Evolutionary conservation across 2,113 vertebrate species (phyloP).

Genomic region (Delphinus delphis): DNA sequence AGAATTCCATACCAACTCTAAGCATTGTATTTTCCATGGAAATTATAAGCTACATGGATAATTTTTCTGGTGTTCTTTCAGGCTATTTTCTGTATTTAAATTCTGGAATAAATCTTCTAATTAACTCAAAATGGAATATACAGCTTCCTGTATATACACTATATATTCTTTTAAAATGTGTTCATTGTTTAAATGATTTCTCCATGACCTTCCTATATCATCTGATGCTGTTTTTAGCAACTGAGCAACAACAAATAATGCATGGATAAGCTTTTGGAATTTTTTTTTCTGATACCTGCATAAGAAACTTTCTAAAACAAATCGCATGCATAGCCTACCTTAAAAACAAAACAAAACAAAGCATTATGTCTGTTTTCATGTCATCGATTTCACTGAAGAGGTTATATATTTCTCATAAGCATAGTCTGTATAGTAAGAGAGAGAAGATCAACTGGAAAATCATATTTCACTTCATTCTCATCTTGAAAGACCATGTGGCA

Average conservation of each 20-base stretch:
- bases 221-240: background rate
- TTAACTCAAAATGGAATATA: background rate
- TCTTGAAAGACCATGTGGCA: background rate
- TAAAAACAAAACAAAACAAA: background rate
- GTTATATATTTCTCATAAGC: background rate
- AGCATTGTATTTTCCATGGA: background rate
- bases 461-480: background rate
- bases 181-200: background rate
- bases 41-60: background rate
- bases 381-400: background rate
- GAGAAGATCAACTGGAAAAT: background rate
- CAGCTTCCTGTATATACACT: background rate
- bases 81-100: background rate
- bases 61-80: background rate
- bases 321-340: background rate
- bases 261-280: background rate
- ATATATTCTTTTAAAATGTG: constrained; percentile 17
- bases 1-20: background rate
- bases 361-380: constrained; percentile 4
- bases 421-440: background rate
- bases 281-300: background rate
- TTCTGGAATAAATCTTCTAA: background rate
- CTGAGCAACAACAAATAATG: background rate
- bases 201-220: background rate
- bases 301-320: constrained; percentile 22